These are phyloP conservation scores for Lysandra bellargus DNA, from an alignment of 2,888 invertebrate species.

Conservation along the genomic window DNA sequence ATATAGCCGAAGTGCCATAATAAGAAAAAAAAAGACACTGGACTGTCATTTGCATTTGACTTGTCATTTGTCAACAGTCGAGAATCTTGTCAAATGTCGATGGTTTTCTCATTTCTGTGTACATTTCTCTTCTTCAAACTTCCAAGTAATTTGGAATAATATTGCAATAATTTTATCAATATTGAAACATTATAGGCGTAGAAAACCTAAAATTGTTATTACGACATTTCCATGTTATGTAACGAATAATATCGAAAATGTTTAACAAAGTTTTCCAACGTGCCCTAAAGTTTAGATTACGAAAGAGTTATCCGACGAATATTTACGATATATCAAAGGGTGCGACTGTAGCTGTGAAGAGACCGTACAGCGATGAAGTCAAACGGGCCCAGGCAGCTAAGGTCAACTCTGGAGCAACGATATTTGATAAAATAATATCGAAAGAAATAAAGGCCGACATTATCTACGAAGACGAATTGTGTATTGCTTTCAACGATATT, in stretches of 20 bases:
- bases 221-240: neutral
- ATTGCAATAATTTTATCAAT: neutral
- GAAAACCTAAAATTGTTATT: neutral
- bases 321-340: slow-evolving; percentile 71
- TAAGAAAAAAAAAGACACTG: no score
- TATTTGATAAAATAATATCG: slow-evolving; percentile 88
- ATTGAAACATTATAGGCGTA: neutral
- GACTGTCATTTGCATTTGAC: no score
- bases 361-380: slow-evolving; percentile 72
- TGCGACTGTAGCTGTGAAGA: slow-evolving; percentile 61
- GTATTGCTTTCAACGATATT: slow-evolving; percentile 90
- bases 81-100: no score
- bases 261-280: slow-evolving; percentile 74
- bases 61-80: no score
- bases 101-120: no score
- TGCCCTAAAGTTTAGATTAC: slow-evolving; percentile 68
- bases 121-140: no score
- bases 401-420: slow-evolving; percentile 76
- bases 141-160: neutral
- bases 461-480: slow-evolving; percentile 89
- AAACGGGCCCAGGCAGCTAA: slow-evolving; percentile 64
- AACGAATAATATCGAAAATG: slow-evolving; percentile 53
- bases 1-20: no score
- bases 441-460: slow-evolving; percentile 90
- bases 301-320: slow-evolving; percentile 72